phyloP scores from a whole-genome alignment of 2,888 invertebrate genomes.

The Parthenolecanium corni region DNA sequence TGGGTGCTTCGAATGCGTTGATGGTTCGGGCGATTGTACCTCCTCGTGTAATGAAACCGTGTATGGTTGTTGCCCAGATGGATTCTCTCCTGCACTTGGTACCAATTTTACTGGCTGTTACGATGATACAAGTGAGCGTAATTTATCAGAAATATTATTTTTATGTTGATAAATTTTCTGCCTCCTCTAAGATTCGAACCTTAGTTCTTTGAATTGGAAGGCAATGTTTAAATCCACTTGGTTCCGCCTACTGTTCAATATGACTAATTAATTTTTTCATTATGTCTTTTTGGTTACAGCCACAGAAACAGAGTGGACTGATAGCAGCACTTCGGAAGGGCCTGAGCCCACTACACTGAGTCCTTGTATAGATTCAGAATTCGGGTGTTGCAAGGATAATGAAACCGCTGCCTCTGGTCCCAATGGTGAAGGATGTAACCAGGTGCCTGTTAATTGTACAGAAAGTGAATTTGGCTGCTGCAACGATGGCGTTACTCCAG shows the following conservation, averaged over 20 bases:
- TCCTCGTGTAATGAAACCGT: conserved; percentile 54
- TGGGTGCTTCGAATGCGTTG: conserved; percentile 40
- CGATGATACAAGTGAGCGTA: conserved; percentile 24
- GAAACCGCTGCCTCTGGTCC: conserved; percentile 67
- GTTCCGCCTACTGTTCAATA: too few relatives aligned
- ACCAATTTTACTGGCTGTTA: conserved; percentile 57
- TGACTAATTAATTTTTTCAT: too few relatives aligned
- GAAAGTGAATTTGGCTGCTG: conserved; percentile 67
- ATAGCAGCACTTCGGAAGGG: too few relatives aligned
- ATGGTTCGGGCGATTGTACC: conserved; percentile 39
- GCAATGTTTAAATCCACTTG: too few relatives aligned
- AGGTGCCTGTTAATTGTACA: conserved; percentile 38
- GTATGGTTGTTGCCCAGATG: conserved; percentile 75
- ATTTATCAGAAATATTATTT: too few relatives aligned
- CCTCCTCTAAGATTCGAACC: too few relatives aligned
- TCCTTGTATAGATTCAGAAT: conserved; percentile 63
- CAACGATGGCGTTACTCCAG: conserved; percentile 70
- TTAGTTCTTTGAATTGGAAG: too few relatives aligned
- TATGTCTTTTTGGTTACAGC: too few relatives aligned
- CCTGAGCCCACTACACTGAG: conserved; percentile 41
- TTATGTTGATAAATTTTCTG: too few relatives aligned
- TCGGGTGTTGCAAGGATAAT: conserved; percentile 77
- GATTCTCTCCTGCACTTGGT: conserved; percentile 63
- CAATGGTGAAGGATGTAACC: conserved; percentile 69
- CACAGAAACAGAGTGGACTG: too few relatives aligned